Percentiles rank a stretch among this genome's conserved stretches.
Conservation (phyloP, 2,888 invertebrate genomes). For the Rambutsinella grinnellia region DNA sequence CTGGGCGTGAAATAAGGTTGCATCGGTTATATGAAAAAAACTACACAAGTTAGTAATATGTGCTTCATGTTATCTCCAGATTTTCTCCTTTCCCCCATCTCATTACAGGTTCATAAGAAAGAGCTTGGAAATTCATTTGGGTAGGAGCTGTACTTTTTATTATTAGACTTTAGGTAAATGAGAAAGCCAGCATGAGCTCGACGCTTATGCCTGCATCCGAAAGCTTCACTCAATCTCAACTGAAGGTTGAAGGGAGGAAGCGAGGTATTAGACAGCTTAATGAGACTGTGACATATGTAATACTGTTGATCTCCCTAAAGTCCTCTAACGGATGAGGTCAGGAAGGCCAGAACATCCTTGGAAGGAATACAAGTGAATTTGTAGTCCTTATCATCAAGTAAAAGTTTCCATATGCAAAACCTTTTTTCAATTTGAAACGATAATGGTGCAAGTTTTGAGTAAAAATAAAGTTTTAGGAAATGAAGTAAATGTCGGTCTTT, state of each 20-base stretch:
- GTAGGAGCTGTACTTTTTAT: background rate
- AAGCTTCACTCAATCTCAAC: background rate
- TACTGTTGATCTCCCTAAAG: slow-evolving; percentile 12
- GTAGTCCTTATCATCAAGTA: no score
- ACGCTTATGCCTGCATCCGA: background rate
- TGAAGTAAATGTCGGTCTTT: no score
- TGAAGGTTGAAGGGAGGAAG: background rate
- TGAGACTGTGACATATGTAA: slow-evolving; percentile 35
- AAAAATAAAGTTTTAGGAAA: no score
- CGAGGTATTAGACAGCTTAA: slow-evolving; percentile 13
- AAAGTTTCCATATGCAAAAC: no score
- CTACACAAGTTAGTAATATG: background rate
- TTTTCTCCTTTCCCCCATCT: background rate
- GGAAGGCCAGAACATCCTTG: no score
- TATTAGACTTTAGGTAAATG: background rate
- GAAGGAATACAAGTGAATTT: no score
- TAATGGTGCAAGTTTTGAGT: no score
- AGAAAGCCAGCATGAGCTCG: background rate
- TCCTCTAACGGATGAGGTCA: background rate
- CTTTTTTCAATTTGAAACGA: no score
- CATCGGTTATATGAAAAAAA: no score
- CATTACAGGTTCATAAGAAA: background rate
- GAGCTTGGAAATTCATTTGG: background rate
- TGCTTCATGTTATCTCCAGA: background rate
- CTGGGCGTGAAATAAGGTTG: slow-evolving; percentile 47